phyloP scores from a whole-genome alignment of 1,140 invertebrate genomes.

The Panagrolaimus sp. region DNA sequence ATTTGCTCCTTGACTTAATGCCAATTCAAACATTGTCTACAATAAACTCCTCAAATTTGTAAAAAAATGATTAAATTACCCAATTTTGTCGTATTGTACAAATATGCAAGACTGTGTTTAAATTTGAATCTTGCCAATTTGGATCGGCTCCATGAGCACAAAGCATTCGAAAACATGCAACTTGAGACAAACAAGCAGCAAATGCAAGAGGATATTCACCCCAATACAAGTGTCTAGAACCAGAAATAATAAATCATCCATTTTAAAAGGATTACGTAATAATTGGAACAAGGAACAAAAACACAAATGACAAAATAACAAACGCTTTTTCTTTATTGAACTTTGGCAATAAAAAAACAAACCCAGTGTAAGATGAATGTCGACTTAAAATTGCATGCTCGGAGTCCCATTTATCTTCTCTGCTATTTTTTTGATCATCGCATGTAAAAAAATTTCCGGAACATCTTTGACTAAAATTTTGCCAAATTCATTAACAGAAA shows the following conservation, averaged over 20 bases:
- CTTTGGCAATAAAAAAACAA: slow-evolving; percentile 27
- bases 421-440: slow-evolving; percentile 86
- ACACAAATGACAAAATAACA: slow-evolving; percentile 6
- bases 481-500: too few species aligned
- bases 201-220: slow-evolving; percentile 92
- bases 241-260: slow-evolving; percentile 14
- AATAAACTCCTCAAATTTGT: neutral
- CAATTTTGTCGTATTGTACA: slow-evolving; percentile 91
- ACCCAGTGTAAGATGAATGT: slow-evolving; percentile 87
- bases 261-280: slow-evolving; percentile 15
- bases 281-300: neutral
- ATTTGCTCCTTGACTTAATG: slow-evolving; percentile 79
- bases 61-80: slow-evolving; percentile 62
- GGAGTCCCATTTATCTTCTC: slow-evolving; percentile 76
- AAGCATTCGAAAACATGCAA: slow-evolving; percentile 89
- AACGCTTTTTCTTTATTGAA: neutral
- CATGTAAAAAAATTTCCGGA: slow-evolving; percentile 91
- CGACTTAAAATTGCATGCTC: slow-evolving; percentile 78
- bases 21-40: slow-evolving; percentile 84
- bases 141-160: slow-evolving; percentile 85
- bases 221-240: slow-evolving; percentile 83
- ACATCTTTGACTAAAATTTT: slow-evolving; percentile 67
- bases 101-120: slow-evolving; percentile 93
- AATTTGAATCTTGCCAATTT: slow-evolving; percentile 87
- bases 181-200: slow-evolving; percentile 88